These are phyloP conservation scores for Drosophila quinaria DNA, from an alignment of 2,888 invertebrate genomes.

Conservation along the genomic window DNA sequence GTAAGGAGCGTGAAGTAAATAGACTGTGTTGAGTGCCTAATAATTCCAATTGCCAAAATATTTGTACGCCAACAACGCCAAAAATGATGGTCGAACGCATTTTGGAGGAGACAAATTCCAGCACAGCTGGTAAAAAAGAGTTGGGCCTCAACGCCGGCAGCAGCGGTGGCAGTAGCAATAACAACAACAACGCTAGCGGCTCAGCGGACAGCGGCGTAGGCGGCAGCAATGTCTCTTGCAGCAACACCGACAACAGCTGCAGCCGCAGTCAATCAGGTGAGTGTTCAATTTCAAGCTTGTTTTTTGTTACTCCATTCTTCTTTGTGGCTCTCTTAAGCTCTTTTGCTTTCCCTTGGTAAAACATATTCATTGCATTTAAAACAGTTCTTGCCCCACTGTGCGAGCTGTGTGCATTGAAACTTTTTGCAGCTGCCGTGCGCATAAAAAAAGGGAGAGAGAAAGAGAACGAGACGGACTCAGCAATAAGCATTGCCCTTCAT, in stretches of 20 bases:
- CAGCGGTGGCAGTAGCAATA: slow-evolving; percentile 40
- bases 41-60: slow-evolving; percentile 48
- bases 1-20: slow-evolving; percentile 14
- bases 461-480: slow-evolving; percentile 4
- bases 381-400: slow-evolving; percentile 34
- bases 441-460: slow-evolving; percentile 22
- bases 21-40: slow-evolving; percentile 50
- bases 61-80: slow-evolving; percentile 54
- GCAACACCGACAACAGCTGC: slow-evolving; percentile 81
- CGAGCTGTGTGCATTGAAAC: slow-evolving; percentile 31
- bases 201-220: slow-evolving; percentile 73
- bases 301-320: slow-evolving; percentile 21
- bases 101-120: slow-evolving; percentile 87
- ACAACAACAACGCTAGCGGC: slow-evolving; percentile 66
- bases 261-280: slow-evolving; percentile 81
- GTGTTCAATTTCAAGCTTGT: slow-evolving; percentile 60
- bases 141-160: slow-evolving; percentile 43
- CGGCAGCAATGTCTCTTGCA: slow-evolving; percentile 71
- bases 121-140: slow-evolving; percentile 53
- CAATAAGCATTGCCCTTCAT: slow-evolving; percentile 40
- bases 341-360: slow-evolving; percentile 41
- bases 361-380: slow-evolving; percentile 11
- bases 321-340: slow-evolving; percentile 17
- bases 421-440: slow-evolving; percentile 51
- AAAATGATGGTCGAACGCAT: slow-evolving; percentile 89